Base-by-base conservation (phyloP, 2,113 vertebrate genomes). In the Lathamus discolor region DNA sequence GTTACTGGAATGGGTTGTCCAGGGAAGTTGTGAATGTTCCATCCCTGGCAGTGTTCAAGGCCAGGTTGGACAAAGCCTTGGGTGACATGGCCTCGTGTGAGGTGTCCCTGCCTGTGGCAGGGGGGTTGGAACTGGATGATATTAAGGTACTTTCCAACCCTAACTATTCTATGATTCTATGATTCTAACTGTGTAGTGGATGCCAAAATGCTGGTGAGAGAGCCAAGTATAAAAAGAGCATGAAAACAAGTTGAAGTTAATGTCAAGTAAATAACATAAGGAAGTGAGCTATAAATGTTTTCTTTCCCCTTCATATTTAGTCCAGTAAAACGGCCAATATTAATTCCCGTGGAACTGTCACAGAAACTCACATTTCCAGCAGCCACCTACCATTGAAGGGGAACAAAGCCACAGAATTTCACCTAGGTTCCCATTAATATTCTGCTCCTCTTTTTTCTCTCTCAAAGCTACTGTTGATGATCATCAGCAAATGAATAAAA, bases 401-500 rank as follows among this genome's bases (percentile, higher is more conserved):
- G 39, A 20, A 35, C 8, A 39, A 49, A 52, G 41, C 3, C 23
- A 25, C 3, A 68, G 66, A 73, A 43, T 73, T 80, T 78, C 51
- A 57, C 48, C 33, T 46, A 17, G 8, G 49, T 54, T 83, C 83
- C 68, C 41, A 57, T 27, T 49, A 49, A 16, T 52, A 41, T 13
- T 31, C 35, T 48, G 8, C 6, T 68, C 6, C 18, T 70, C 25
- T 59, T 72, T 46, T 72, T 59, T 22, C 17, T 31, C 33, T 83
- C 46, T 61, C 35, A 20, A 3, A 81, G 51, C 62, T 69, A 25
- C 81, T 87, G 52, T 22, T 49, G 86, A 57, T 13, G 66, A 86
- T 57, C 33, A 87, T 49, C 70, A 83, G 57, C 48, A 87, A 69
- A 95, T 95, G 44, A 95, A 95, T 93, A 93, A 97, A 95, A 93